Conservation (phyloP, 2,113 vertebrate species). For the Tapirus terrestris region DNA sequence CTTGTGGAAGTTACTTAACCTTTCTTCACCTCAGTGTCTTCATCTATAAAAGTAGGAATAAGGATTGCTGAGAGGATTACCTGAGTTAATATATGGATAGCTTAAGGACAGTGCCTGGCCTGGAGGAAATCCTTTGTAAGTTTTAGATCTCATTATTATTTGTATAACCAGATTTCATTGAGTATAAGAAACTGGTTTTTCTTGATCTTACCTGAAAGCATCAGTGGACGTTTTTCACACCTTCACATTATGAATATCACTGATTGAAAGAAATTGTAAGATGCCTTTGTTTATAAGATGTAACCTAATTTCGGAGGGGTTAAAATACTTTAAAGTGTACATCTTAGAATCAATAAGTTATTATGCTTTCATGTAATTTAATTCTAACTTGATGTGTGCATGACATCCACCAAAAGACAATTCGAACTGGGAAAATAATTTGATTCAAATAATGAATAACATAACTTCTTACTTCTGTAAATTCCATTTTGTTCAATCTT, state of each 20-base stretch:
- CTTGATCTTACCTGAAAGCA: slow-evolving; percentile 37
- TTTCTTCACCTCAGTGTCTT: background rate
- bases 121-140: background rate
- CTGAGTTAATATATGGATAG: background rate
- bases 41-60: slow-evolving; percentile 1
- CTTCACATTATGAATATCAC: background rate
- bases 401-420: background rate
- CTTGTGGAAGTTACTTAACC: background rate
- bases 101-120: background rate
- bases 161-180: slow-evolving; percentile 4
- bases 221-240: slow-evolving; percentile 42
- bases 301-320: slow-evolving; percentile 23
- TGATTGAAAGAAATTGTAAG: slow-evolving; percentile 46
- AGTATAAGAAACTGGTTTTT: slow-evolving; percentile 27
- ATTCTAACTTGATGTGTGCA: slow-evolving; percentile 12
- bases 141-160: slow-evolving; percentile 32
- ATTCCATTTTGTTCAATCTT: slow-evolving; percentile 78
- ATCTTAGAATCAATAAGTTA: slow-evolving; percentile 38
- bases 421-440: slow-evolving; percentile 54
- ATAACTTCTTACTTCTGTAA: slow-evolving; percentile 85
- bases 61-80: background rate
- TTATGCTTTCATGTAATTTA: slow-evolving; percentile 34
- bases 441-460: slow-evolving; percentile 50
- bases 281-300: slow-evolving; percentile 8
- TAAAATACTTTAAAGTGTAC: slow-evolving; percentile 45